A percentile compares a stretch with the other conserved stretches of the same genome.
Evolutionary conservation across 2,797 vertebrate genomes (phyloP).

Genomic region (Pseudocheirus occidentalis): DNA sequence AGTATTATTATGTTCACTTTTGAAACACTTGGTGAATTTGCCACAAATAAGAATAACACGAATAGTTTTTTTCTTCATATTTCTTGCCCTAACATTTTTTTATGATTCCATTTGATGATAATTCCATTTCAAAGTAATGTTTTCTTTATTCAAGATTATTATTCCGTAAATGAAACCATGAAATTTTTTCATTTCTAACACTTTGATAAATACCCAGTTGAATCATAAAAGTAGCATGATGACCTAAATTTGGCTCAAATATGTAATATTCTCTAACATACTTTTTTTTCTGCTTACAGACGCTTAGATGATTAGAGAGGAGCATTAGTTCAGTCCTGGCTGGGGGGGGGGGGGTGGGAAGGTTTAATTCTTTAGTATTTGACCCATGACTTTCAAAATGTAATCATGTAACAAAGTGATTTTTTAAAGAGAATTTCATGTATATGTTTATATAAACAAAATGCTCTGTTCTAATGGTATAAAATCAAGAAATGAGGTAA

Average conservation of each 20-base stretch:
- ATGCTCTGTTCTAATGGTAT: slow-evolving; percentile 74
- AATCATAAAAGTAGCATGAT: slow-evolving; percentile 32
- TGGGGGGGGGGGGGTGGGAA: slow-evolving; percentile 61
- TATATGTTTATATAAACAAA: slow-evolving; percentile 65
- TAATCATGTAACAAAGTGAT: slow-evolving; percentile 42
- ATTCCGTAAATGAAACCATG: slow-evolving; percentile 52
- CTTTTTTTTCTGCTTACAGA: slow-evolving; percentile 18
- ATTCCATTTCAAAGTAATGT: slow-evolving; percentile 53
- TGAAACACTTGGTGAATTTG: slow-evolving; percentile 58
- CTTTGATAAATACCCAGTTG: neutral
- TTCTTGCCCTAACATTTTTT: slow-evolving; percentile 61
- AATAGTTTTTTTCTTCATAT: slow-evolving; percentile 44
- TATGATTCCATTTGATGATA: slow-evolving; percentile 29
- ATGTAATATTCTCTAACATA: slow-evolving; percentile 61
- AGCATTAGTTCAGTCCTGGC: slow-evolving; percentile 39
- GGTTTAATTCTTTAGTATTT: slow-evolving; percentile 51
- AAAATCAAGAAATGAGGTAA: slow-evolving; percentile 81
- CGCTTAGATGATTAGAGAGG: slow-evolving; percentile 62
- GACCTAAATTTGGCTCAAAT: slow-evolving; percentile 60
- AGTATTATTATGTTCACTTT: neutral
- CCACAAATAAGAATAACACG: slow-evolving; percentile 49
- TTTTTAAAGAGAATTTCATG: slow-evolving; percentile 70
- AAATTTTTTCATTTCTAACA: slow-evolving; percentile 54
- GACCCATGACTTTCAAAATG: slow-evolving; percentile 56
- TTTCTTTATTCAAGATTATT: slow-evolving; percentile 68